Percentiles rank a stretch among this genome's conserved stretches.
Evolutionary conservation across 2,888 invertebrate genomes (phyloP).

Genomic region (Vesta saturnalis): DNA sequence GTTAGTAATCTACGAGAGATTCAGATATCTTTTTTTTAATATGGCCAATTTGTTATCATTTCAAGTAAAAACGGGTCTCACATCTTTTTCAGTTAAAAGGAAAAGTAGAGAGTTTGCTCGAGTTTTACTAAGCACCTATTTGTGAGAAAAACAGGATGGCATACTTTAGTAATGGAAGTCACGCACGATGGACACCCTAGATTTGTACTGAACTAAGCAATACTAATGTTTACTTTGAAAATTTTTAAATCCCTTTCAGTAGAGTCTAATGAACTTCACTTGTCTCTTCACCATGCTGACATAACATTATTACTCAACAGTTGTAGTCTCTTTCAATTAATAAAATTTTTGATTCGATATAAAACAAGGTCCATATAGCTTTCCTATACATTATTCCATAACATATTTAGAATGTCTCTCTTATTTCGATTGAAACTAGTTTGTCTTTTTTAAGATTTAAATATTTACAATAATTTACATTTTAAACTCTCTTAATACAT

Average conservation of each 20-base stretch:
- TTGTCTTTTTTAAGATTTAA: too few relatives aligned
- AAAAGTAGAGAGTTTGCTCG: neutral
- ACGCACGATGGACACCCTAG: slow-evolving; percentile 33
- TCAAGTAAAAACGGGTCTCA: neutral
- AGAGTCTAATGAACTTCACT: slow-evolving; percentile 15
- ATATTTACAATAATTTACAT: too few relatives aligned
- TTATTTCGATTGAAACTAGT: too few relatives aligned
- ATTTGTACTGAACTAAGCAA: slow-evolving; percentile 31
- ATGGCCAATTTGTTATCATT: slow-evolving; percentile 15
- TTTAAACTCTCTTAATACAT: too few relatives aligned
- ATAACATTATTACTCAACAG: neutral
- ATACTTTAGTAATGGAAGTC: slow-evolving; percentile 30
- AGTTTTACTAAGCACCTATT: neutral
- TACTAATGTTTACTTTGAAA: slow-evolving; percentile 32
- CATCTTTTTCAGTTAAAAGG: neutral
- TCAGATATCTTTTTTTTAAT: slow-evolving; percentile 17
- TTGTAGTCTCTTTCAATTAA: too few relatives aligned
- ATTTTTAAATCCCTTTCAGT: slow-evolving; percentile 21
- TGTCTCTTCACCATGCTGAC: neutral
- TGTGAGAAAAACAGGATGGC: slow-evolving; percentile 8
- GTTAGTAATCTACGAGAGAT: slow-evolving; percentile 17
- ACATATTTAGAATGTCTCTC: too few relatives aligned
- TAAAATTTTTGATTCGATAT: too few relatives aligned
- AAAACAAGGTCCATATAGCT: too few relatives aligned
- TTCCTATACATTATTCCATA: too few relatives aligned